Evolutionary conservation across 2,888 invertebrate genomes (phyloP).

Genomic region (Microctonus aethiopoides): DNA sequence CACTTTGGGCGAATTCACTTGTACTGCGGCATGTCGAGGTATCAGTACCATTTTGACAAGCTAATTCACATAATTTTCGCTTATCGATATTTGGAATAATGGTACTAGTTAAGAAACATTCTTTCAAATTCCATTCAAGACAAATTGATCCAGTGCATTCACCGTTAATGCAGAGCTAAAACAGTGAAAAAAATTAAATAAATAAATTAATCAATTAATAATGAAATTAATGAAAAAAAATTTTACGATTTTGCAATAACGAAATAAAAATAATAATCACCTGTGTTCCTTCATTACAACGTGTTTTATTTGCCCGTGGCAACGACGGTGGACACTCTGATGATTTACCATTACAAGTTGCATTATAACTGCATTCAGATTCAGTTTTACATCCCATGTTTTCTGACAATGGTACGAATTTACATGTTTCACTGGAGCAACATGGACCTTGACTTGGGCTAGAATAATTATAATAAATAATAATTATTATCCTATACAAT

Average conservation of each 20-base stretch:
- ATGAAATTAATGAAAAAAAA: neutral
- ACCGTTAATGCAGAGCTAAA: slow-evolving; percentile 85
- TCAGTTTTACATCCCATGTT: slow-evolving; percentile 83
- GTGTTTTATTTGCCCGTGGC: slow-evolving; percentile 88
- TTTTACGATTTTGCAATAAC: neutral
- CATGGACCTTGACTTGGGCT: slow-evolving; percentile 99
- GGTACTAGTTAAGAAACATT: slow-evolving; percentile 92
- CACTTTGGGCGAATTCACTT: slow-evolving; percentile 82
- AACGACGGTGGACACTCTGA: slow-evolving; percentile 89
- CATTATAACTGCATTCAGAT: slow-evolving; percentile 90
- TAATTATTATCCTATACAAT: neutral
- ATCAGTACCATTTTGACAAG: slow-evolving; percentile 90
- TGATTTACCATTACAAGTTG: slow-evolving; percentile 85
- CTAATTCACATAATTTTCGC: slow-evolving; percentile 92
- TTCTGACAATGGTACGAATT: slow-evolving; percentile 76
- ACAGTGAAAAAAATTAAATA: slow-evolving; percentile 31
- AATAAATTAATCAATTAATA: slow-evolving; percentile 11
- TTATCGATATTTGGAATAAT: slow-evolving; percentile 82
- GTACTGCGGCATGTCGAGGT: slow-evolving; percentile 84
- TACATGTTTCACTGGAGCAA: slow-evolving; percentile 83
- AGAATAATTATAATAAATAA: slow-evolving; percentile 53
- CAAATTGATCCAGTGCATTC: slow-evolving; percentile 97
- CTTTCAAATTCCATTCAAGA: slow-evolving; percentile 91
- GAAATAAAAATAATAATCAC: slow-evolving; percentile 61
- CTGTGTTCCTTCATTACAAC: slow-evolving; percentile 92